phyloP scores from a whole-genome alignment of 2,797 vertebrate genomes.

The Enoplosus armatus region DNA sequence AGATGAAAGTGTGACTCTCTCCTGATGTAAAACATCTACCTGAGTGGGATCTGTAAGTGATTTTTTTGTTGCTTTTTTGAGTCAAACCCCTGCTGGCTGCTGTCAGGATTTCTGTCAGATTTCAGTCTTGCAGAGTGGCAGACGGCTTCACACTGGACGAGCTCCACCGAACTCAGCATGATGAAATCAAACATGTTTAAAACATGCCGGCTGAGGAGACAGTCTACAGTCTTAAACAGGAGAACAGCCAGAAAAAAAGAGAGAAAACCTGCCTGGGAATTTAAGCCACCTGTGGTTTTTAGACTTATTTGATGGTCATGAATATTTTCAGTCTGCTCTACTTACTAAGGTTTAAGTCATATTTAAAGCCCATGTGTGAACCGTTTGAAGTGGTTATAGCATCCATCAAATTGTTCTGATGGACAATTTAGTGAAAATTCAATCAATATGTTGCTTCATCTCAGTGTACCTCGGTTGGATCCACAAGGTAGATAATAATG shows the following conservation, averaged over 20 bases:
- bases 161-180: conserved; percentile 6
- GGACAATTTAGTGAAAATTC: neutral
- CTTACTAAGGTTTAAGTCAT: neutral
- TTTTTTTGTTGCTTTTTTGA: neutral
- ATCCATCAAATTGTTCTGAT: too few species aligned
- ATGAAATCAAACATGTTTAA: conserved; percentile 30
- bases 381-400: neutral
- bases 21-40: neutral
- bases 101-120: conserved; percentile 6
- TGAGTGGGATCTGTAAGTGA: neutral
- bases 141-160: neutral
- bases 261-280: neutral
- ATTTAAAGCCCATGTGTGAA: neutral
- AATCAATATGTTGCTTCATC: neutral
- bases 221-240: neutral
- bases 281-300: neutral
- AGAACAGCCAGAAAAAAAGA: neutral
- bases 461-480: too few species aligned
- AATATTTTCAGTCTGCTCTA: neutral
- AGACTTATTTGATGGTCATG: neutral
- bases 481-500: too few species aligned
- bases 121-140: neutral
- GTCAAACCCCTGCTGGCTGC: conserved; percentile 3
- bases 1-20: neutral
- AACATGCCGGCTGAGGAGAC: conserved; percentile 5